phyloP scores from a whole-genome alignment of 2,113 vertebrate species.

The Camarhynchus parvulus region DNA sequence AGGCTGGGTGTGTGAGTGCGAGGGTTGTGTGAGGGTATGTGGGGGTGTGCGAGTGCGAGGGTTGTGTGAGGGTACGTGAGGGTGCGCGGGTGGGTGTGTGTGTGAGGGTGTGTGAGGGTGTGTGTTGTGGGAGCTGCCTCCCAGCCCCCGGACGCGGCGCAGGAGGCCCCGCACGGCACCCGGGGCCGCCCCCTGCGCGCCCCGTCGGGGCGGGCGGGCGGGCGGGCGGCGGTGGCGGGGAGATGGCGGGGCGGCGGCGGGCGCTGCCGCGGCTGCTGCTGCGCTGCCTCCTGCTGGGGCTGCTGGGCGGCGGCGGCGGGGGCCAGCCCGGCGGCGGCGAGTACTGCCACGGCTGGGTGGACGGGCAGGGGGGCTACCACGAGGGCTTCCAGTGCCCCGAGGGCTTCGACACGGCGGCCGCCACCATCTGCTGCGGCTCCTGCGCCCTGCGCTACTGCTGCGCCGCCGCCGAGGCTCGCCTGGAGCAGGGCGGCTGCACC shows the following conservation, averaged over 20 bases:
- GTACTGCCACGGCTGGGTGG: constrained; percentile 96
- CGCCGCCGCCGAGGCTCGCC: constrained; percentile 86
- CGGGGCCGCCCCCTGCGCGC: no score
- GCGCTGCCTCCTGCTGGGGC: constrained; percentile 79
- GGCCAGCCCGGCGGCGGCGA: constrained; percentile 84
- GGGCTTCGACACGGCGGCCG: constrained; percentile 90
- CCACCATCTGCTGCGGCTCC: constrained; percentile 94
- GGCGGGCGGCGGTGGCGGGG: no score
- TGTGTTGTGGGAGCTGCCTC: neutral
- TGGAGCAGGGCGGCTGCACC: constrained; percentile 93
- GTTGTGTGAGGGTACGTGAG: no score
- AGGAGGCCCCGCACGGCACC: neutral
- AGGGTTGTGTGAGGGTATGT: neutral
- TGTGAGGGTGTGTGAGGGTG: no score
- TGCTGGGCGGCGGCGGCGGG: constrained; percentile 80
- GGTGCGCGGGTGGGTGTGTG: no score
- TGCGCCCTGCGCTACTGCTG: constrained; percentile 94
- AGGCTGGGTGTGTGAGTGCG: neutral
- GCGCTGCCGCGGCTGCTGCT: neutral
- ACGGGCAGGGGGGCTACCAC: constrained; percentile 86
- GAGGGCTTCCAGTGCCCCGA: constrained; percentile 96
- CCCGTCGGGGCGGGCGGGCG: no score
- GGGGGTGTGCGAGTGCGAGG: neutral
- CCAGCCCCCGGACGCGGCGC: neutral
- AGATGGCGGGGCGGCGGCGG: no score